Conservation (phyloP, 1,140 invertebrate species). For the Copidosoma floridanum region DNA sequence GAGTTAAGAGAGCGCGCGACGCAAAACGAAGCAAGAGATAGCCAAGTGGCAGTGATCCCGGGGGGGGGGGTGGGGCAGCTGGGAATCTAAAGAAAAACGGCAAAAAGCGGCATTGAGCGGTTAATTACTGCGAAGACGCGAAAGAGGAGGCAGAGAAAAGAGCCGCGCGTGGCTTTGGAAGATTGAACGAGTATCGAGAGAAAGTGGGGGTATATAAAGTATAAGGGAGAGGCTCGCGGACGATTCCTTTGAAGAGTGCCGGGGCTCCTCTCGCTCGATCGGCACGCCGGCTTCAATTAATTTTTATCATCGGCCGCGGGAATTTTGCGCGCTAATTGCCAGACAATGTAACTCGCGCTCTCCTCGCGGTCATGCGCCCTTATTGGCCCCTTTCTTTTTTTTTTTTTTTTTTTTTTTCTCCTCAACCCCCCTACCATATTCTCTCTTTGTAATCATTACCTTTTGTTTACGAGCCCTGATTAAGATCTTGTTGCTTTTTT, state of each 20-base stretch:
- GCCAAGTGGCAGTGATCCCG: conserved; percentile 1
- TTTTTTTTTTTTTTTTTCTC: too few relatives aligned
- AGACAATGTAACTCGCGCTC: conserved; percentile 37
- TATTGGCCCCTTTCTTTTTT: too few relatives aligned
- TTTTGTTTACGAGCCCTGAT: background rate
- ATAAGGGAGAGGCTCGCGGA: conserved; percentile 22
- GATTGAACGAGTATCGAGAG: conserved; percentile 24
- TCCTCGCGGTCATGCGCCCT: background rate
- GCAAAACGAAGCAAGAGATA: background rate
- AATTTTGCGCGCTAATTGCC: conserved; percentile 37
- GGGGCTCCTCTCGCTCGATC: background rate
- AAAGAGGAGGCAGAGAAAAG: background rate
- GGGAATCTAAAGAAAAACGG: conserved; percentile 9
- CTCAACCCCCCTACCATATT: background rate
- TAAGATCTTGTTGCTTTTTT: background rate
- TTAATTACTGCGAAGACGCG: conserved; percentile 17
- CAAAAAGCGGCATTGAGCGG: conserved; percentile 1
- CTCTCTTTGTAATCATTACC: background rate
- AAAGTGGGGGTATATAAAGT: conserved; percentile 4
- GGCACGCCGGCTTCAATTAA: conserved; percentile 32
- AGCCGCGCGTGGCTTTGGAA: background rate
- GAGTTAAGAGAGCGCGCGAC: too few relatives aligned
- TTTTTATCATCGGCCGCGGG: conserved; percentile 38
- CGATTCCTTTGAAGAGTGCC: conserved; percentile 22
- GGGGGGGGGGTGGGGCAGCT: background rate